These are phyloP conservation scores for Eupithecia centaureata DNA, from an alignment of 2,888 invertebrate species.

Conservation along the genomic window DNA sequence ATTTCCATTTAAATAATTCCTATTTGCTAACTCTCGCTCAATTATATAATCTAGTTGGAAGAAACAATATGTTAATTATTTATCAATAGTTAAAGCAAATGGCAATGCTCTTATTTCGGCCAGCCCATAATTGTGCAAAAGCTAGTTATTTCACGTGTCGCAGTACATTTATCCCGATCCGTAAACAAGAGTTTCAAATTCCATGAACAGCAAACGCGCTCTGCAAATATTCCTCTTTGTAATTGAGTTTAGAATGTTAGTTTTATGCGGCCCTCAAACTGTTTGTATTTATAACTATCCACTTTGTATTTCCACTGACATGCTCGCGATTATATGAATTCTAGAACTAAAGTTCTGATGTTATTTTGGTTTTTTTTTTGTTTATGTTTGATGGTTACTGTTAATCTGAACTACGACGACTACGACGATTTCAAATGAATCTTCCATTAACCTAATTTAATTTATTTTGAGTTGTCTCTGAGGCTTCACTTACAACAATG, in stretches of 20 bases:
- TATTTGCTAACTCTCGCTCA: neutral
- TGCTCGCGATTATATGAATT: too few relatives aligned
- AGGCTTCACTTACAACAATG: too few relatives aligned
- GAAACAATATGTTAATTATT: neutral
- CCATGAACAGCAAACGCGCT: neutral
- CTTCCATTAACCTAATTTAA: too few relatives aligned
- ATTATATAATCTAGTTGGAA: neutral
- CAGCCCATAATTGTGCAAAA: neutral
- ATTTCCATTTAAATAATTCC: too few relatives aligned
- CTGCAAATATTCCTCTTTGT: conserved; percentile 1
- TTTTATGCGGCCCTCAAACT: neutral
- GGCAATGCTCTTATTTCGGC: neutral
- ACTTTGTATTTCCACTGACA: neutral
- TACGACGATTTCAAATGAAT: too few relatives aligned
- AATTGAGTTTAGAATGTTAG: conserved; percentile 2
- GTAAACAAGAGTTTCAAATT: conserved; percentile 3
- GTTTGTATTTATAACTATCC: neutral
- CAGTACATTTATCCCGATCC: neutral
- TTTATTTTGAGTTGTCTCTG: too few relatives aligned
- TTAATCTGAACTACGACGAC: too few relatives aligned
- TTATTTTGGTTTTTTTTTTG: too few relatives aligned
- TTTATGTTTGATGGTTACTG: too few relatives aligned
- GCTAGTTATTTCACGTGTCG: neutral
- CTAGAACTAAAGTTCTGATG: too few relatives aligned
- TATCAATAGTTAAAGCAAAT: neutral